Conservation (phyloP, 2,797 vertebrate genomes). For the Sebastes oblongus region DNA sequence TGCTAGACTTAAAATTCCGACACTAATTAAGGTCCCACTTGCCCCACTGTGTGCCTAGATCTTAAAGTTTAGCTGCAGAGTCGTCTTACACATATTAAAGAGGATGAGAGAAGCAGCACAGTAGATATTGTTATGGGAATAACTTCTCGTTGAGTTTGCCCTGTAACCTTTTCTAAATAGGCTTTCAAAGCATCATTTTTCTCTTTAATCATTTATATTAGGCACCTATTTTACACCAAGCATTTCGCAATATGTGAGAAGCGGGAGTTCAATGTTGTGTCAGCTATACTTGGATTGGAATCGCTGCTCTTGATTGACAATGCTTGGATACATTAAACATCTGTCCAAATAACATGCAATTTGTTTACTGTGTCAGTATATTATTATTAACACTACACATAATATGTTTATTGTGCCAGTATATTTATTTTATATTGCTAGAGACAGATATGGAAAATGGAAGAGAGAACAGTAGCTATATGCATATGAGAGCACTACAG, state of each 20-base stretch:
- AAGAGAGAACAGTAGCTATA: neutral
- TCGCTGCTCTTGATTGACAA: neutral
- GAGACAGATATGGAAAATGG: neutral
- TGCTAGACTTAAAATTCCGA: neutral
- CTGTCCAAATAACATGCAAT: neutral
- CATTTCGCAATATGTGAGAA: constrained; percentile 1
- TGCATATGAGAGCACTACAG: neutral
- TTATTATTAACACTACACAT: neutral
- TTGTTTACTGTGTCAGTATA: neutral
- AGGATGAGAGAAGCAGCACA: neutral
- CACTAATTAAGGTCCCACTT: constrained; percentile 2
- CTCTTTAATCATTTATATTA: neutral
- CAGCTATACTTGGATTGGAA: neutral
- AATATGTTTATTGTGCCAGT: neutral
- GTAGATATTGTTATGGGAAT: constrained; percentile 13
- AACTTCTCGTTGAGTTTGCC: constrained; percentile 11
- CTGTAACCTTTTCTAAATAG: constrained; percentile 20
- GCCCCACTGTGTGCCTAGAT: neutral
- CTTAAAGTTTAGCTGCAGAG: neutral
- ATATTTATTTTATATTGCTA: neutral
- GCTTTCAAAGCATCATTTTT: neutral
- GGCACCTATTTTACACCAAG: neutral
- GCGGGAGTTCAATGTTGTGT: constrained; percentile 2
- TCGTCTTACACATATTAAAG: neutral
- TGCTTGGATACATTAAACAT: neutral